phyloP scores from a whole-genome alignment of 2,113 vertebrate genomes.

The Zingel zingel region DNA sequence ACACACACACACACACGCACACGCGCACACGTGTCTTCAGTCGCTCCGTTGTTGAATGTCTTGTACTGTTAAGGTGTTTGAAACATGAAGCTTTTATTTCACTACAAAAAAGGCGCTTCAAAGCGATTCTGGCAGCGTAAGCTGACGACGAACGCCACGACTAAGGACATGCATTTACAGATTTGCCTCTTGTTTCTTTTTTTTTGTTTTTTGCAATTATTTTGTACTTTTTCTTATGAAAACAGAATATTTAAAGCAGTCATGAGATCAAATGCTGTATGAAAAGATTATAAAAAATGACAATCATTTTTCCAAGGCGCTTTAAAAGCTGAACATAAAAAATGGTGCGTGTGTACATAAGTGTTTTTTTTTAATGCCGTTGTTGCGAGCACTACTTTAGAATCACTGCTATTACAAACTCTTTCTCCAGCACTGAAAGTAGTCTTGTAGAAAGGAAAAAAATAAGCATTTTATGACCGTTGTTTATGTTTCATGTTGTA shows the following conservation, averaged over 20 bases:
- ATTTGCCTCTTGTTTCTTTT: constrained; percentile 35
- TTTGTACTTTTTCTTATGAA: constrained; percentile 56
- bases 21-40: constrained; percentile 33
- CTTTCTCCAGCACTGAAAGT: constrained; percentile 67
- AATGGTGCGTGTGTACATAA: constrained; percentile 43
- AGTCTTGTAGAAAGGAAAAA: constrained; percentile 54
- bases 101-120: constrained; percentile 51
- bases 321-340: constrained; percentile 23
- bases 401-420: constrained; percentile 62
- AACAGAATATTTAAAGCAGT: constrained; percentile 54
- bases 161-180: constrained; percentile 55
- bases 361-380: constrained; percentile 56
- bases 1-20: constrained; percentile 4
- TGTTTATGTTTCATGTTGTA: constrained; percentile 26
- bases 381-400: constrained; percentile 69
- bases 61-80: constrained; percentile 43
- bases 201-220: background rate
- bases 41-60: constrained; percentile 68
- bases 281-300: constrained; percentile 39
- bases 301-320: constrained; percentile 34
- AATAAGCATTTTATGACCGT: constrained; percentile 57
- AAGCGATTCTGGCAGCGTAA: constrained; percentile 17
- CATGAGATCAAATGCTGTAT: constrained; percentile 50
- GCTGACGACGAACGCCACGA: constrained; percentile 15
- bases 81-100: constrained; percentile 52